Base-by-base conservation (phyloP, 2,113 vertebrate genomes). In the Empidonax traillii region DNA sequence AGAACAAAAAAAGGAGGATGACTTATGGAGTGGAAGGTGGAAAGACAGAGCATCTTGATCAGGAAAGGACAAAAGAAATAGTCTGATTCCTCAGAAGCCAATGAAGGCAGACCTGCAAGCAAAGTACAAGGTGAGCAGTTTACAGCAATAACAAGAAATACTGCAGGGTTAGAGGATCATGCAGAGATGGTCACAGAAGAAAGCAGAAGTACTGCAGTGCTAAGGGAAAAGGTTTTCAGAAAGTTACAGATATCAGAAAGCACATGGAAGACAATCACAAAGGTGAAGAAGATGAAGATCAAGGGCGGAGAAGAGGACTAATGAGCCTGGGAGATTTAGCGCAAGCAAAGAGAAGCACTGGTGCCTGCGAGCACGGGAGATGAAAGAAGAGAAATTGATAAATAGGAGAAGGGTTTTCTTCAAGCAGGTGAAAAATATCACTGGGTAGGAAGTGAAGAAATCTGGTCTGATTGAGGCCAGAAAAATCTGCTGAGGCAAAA, bases 211-310 rank as follows among this genome's bases (percentile, higher is more conserved):
- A 94, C 95, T 85, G 92, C 87, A 96, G 93, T 80, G 90, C 94
- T 89, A 82, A 94, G 53, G 94, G 74, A 95, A 96, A 95, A 95
- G 93, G 84, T 96, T 94, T 97, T 95, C 69, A 92, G 86, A 88
- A 96, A 95, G 91, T 93, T 90, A 95, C 63, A 79, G 68, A 88
- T 97, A 89, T 82, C 74, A 95, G 92, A 96, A 92, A 93, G 86
- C 78, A 53, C 44, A 61, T 76, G 74, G 89, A 96, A 94, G 91
- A 86, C 90, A 75, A 94, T 92, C 81, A 92, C 55, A 95, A 92
- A 97, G 93, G 94, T 96, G 93, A 97, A 96, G 94, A 88, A 93
- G 86, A 94, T 94, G 94, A 97, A 96, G 93, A 95, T 97, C 95
- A 97, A 97, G 95, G 94, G 86, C 0, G 43, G 95, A 84, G 88